A percentile compares a stretch with the other conserved stretches of the same genome.
phyloP scores from a whole-genome alignment of 2,888 invertebrate species.

The Elmis aenea region DNA sequence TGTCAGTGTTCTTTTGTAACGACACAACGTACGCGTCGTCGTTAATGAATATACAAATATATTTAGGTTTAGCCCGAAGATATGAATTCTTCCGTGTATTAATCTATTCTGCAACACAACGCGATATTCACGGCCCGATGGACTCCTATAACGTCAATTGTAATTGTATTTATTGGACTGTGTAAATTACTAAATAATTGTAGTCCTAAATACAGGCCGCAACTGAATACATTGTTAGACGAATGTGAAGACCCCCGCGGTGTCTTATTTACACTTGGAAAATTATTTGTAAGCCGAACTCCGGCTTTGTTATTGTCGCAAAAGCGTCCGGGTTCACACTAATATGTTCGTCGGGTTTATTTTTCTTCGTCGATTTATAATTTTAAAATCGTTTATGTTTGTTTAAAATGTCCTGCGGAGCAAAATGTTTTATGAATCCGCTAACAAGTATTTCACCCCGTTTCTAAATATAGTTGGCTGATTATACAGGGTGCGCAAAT shows the following conservation, averaged over 20 bases:
- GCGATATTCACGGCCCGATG: constrained; percentile 31
- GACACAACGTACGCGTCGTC: too few species aligned
- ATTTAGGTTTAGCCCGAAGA: constrained; percentile 18
- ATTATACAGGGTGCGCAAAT: too few species aligned
- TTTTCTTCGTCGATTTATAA: too few species aligned
- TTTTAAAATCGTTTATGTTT: too few species aligned
- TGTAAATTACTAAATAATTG: constrained; percentile 47
- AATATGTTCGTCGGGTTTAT: too few species aligned
- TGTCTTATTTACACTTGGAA: constrained; percentile 41
- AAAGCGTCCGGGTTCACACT: too few species aligned
- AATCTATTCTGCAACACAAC: constrained; percentile 25
- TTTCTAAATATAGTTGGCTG: too few species aligned
- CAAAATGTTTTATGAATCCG: too few species aligned
- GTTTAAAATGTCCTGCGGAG: too few species aligned
- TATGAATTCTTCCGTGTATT: constrained; percentile 22
- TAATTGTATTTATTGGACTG: constrained; percentile 47
- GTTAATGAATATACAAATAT: constrained; percentile 17
- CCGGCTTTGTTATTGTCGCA: constrained; percentile 21
- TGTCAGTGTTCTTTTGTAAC: too few species aligned
- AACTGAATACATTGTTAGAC: constrained; percentile 36
- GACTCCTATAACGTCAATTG: constrained; percentile 40
- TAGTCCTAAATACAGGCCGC: constrained; percentile 40
- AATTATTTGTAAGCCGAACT: constrained; percentile 29
- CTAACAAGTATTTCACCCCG: too few species aligned
- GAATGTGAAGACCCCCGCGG: constrained; percentile 35